Percentiles rank a stretch among this genome's conserved stretches.
phyloP scores from a whole-genome alignment of 2,797 vertebrate species.

The Parotocinclus haroldoi region DNA sequence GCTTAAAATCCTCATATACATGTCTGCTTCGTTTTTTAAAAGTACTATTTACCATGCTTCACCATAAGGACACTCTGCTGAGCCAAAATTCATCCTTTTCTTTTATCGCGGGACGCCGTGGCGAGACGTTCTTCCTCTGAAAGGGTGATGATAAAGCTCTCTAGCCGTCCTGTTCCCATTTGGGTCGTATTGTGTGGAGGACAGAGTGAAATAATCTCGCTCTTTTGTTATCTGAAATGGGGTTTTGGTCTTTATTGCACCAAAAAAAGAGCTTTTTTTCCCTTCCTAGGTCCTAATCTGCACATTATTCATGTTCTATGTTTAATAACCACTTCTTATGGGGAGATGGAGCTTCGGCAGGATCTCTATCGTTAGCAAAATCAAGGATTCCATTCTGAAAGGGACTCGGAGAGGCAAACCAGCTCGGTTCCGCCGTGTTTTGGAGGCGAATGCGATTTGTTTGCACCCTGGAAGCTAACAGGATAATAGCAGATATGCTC shows the following conservation, averaged over 20 bases:
- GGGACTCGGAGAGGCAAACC: neutral
- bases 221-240: neutral
- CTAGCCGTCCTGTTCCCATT: neutral
- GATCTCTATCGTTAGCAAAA: too few species aligned
- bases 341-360: too few species aligned
- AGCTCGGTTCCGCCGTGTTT: neutral
- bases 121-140: slow-evolving; percentile 7
- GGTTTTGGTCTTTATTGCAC: neutral
- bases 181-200: neutral
- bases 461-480: slow-evolving; percentile 9
- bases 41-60: slow-evolving; percentile 13
- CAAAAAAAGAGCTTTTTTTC: too few species aligned
- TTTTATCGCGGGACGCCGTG: neutral
- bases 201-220: neutral
- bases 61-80: neutral
- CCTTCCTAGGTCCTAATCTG: neutral
- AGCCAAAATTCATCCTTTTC: neutral
- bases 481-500: slow-evolving; percentile 17
- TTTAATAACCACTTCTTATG: neutral
- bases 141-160: neutral
- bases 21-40: too few species aligned
- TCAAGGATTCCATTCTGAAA: too few species aligned
- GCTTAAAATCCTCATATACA: too few species aligned
- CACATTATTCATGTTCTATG: neutral
- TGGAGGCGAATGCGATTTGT: slow-evolving; percentile 18